phyloP scores from a whole-genome alignment of 2,888 invertebrate species.

The Pyrochroa serraticornis region DNA sequence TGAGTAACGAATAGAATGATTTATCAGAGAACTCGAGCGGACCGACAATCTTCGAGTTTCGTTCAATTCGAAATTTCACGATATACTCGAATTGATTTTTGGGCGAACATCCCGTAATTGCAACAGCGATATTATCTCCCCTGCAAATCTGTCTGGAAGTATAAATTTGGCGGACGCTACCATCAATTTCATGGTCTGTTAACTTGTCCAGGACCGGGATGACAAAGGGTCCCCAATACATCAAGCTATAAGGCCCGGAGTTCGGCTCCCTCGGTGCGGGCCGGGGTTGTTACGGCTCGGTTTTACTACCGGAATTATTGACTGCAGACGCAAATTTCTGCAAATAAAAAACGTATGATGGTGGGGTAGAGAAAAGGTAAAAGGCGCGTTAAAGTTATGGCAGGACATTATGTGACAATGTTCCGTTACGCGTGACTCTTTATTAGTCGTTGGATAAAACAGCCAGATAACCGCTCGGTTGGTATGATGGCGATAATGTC shows the following conservation, averaged over 20 bases:
- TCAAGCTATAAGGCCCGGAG: constrained; percentile 27
- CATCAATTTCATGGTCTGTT: constrained; percentile 46
- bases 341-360: constrained; percentile 11
- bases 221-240: constrained; percentile 37
- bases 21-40: too few species aligned
- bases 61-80: too few species aligned
- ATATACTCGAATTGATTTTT: too few species aligned
- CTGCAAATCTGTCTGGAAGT: constrained; percentile 32
- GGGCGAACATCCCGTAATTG: not conserved
- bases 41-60: too few species aligned
- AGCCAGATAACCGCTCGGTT: too few species aligned
- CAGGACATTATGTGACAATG: not conserved
- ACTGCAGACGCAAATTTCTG: constrained; percentile 12
- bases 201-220: constrained; percentile 38
- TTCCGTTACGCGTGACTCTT: too few species aligned
- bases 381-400: constrained; percentile 7
- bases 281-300: constrained; percentile 13
- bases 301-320: constrained; percentile 21
- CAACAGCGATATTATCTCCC: constrained; percentile 6
- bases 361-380: not conserved
- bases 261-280: constrained; percentile 12
- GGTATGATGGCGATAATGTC: not conserved
- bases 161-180: constrained; percentile 37
- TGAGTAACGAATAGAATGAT: too few species aligned
- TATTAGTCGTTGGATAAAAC: too few species aligned